These are phyloP conservation scores for Drosophila borborema DNA, from an alignment of 2,888 invertebrate genomes.

Conservation along the genomic window DNA sequence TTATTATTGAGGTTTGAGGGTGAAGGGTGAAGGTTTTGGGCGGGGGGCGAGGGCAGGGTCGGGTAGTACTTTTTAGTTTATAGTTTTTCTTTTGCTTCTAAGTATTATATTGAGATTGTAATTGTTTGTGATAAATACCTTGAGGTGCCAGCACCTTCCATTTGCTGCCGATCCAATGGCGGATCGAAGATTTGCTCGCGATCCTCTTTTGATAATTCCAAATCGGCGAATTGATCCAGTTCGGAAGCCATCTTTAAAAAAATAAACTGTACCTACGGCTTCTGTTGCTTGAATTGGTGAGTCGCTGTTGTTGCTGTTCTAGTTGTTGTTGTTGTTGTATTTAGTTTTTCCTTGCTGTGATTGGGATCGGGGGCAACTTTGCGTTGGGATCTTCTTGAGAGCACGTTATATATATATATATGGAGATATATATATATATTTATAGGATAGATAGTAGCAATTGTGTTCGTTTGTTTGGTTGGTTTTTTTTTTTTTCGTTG, in stretches of 20 bases:
- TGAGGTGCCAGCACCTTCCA: constrained; percentile 85
- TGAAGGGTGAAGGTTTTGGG: not conserved
- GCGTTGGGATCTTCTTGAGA: constrained; percentile 6
- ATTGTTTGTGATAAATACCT: constrained; percentile 73
- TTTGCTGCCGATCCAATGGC: constrained; percentile 85
- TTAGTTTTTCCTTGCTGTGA: not conserved
- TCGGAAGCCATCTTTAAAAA: constrained; percentile 84
- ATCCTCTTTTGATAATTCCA: constrained; percentile 89
- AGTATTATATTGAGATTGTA: not conserved
- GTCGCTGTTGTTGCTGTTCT: not conserved
- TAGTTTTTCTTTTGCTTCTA: not conserved
- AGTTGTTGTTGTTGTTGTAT: not conserved
- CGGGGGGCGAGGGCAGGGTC: not conserved
- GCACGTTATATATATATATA: constrained; percentile 33
- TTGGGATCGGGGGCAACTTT: constrained; percentile 11
- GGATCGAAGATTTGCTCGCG: constrained; percentile 91
- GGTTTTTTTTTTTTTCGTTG: constrained; percentile 1
- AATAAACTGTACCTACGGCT: constrained; percentile 34
- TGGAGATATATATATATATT: constrained; percentile 31
- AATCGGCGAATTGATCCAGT: constrained; percentile 89
- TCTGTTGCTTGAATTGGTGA: not conserved
- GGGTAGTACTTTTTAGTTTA: not conserved
- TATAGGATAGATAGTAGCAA: constrained; percentile 10
- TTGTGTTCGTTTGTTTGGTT: constrained; percentile 10
- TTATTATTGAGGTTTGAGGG: not conserved